Conservation (phyloP, 2,888 invertebrate genomes). For the Lepidochrysops patricia region DNA sequence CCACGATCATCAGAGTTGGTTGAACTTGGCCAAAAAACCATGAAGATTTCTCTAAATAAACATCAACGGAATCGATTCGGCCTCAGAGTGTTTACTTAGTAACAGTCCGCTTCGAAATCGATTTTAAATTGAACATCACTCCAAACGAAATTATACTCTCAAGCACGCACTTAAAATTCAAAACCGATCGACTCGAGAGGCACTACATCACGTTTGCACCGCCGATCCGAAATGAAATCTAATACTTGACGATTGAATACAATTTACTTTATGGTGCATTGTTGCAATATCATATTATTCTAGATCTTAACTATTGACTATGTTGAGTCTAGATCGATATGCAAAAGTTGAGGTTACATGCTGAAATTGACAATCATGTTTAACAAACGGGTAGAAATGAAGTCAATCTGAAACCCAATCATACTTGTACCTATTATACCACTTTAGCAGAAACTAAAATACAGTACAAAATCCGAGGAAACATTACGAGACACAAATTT, state of each 20-base stretch:
- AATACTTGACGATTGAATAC: slow-evolving; percentile 28
- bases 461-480: neutral
- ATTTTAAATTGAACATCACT: slow-evolving; percentile 38
- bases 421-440: too few relatives aligned
- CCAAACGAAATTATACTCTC: slow-evolving; percentile 31
- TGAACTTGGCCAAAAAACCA: slow-evolving; percentile 57
- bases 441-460: too few relatives aligned
- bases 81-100: slow-evolving; percentile 68
- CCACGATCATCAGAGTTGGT: slow-evolving; percentile 44
- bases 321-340: neutral
- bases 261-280: slow-evolving; percentile 28
- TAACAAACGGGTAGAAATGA: neutral
- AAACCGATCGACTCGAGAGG: slow-evolving; percentile 15
- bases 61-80: slow-evolving; percentile 59
- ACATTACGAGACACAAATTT: neutral
- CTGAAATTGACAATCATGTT: neutral
- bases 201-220: slow-evolving; percentile 24
- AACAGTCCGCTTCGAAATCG: slow-evolving; percentile 65
- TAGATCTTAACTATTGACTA: slow-evolving; percentile 28
- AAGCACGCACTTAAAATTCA: slow-evolving; percentile 19
- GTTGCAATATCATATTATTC: slow-evolving; percentile 36
- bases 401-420: neutral
- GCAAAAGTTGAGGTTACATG: neutral
- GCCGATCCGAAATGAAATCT: slow-evolving; percentile 32
- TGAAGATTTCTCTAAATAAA: slow-evolving; percentile 63